Evolutionary conservation across 2,888 invertebrate genomes (phyloP), one percentile per base, ranked within the genome.

Genomic region (Perdita meconis): DNA sequence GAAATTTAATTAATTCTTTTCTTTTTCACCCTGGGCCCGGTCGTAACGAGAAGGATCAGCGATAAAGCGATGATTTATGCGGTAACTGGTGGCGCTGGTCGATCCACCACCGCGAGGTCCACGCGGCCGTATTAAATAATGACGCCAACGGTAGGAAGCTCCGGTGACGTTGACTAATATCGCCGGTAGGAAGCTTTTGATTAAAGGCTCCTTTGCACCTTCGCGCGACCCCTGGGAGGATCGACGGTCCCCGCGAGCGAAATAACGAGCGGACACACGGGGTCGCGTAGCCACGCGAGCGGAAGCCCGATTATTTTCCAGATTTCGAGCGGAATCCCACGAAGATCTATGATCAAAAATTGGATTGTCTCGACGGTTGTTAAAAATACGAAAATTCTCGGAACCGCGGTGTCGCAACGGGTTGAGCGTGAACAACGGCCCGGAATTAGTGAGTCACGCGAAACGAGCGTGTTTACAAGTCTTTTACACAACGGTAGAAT

Each of bases 21-120:
- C 59, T 64, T 68, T 47, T 19, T 12, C 26, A 16, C n/a, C 44
- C n/a, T n/a, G n/a, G 53, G 19, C 24, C 24, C 51, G 47, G 42
- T 10, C 65, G 65, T 79, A 68, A 78, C 78, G 81, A 71, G 83
- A 65, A 50, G 59, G 76, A 63, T 67, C 78, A 72, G 59, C 65
- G 79, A 83, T 77, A 81, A 83, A 81, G 81, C 81, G 79, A 16
- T 83, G 83, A 84, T 77, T 84, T 84, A 84, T 82, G 73, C 65
- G 67, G 70, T 55, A 75, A 82, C 72, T 80, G 68, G 59, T 50
- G 47, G 47, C 47, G 69, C 34, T 57, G 69, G 63, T 72, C 77
- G 81, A 75, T 75, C 64, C 63, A 64, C 60, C 69, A 71, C 51
- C 57, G 67, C 50, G 59, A 34, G 38, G 55, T 30, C 70, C 60